Evolutionary conservation across 2,888 invertebrate genomes (phyloP), one percentile per base, ranked within the genome.

Genomic region (Endotricha flammealis): DNA sequence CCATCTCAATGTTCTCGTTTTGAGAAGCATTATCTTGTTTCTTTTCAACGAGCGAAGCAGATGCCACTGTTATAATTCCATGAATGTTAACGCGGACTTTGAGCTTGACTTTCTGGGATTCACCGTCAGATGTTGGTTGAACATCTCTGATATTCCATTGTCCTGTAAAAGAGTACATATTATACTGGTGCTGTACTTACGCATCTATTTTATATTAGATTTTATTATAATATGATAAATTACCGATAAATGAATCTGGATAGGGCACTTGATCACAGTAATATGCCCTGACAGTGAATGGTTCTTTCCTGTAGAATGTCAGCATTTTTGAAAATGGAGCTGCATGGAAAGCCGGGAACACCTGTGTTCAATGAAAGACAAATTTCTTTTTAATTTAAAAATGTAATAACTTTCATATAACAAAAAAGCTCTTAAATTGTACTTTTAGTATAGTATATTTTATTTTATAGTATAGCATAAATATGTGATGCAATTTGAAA

Each of bases 251-350:
- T 44, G 88, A 87, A 54, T 94, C 92, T 0, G 94, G 93, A 75
- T 91, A 94, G 14, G 95, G 93, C 46, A 94, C 89, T 53, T 86
- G 88, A 40, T 91, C 90, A 10, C 90, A 88, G 74, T 99, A 99
- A 60, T 90, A 91, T 4, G 97, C 97, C 43, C 92, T 92, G 52
- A 99, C 89, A 44, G 90, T 88, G 76, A 99, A 98, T 3, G 97
- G 93, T 59, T 94, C 95, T 57, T 92, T 93, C 50, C 96, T 91
- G 77, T 94, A 95, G 78, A 99, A 94, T 0, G 98, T 97, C 48
- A 99, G 82, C 90, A 98, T 91, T 74, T 97, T 97, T 8, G 97
- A 95, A 78, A 95, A 97, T 8, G 99, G 99, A 35, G 96, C 92
- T 4, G 92, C 85, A 75, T 99, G 98, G 80, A 95, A 95, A 36